phyloP scores from a whole-genome alignment of 1,140 invertebrate genomes.

The Wiebesia pumilae region DNA sequence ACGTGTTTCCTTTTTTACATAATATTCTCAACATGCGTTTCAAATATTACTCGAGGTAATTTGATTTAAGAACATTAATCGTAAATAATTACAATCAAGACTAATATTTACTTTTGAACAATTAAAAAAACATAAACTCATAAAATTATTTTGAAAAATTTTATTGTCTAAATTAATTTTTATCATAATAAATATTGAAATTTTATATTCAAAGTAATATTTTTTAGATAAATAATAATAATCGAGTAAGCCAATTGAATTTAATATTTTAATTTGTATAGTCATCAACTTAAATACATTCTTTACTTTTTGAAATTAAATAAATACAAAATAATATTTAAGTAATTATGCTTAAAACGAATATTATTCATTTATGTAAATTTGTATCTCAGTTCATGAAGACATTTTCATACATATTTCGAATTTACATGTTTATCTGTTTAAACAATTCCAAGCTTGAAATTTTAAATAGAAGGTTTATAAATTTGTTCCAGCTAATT shows the following conservation, averaged over 20 bases:
- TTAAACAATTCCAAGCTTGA: background rate
- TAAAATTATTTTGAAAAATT: too few species aligned
- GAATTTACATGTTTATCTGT: background rate
- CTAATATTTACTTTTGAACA: too few species aligned
- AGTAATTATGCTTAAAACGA: background rate
- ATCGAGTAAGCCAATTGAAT: background rate
- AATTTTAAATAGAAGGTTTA: background rate
- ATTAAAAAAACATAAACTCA: too few species aligned
- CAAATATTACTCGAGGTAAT: too few species aligned
- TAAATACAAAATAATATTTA: background rate
- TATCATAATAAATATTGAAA: background rate
- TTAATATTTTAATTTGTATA: background rate
- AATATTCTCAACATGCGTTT: too few species aligned
- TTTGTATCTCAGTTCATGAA: background rate
- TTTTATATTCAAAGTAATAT: background rate
- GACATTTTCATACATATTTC: background rate
- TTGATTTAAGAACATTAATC: too few species aligned
- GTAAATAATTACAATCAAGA: too few species aligned
- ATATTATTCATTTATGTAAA: background rate
- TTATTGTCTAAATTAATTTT: too few species aligned
- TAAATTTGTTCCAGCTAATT: background rate
- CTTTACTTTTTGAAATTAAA: background rate
- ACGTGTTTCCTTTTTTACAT: too few species aligned
- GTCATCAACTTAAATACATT: background rate
- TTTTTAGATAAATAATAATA: background rate